These are phyloP conservation scores for Hirtodrosophila duncani DNA, from an alignment of 2,888 invertebrate species.

Conservation along the genomic window DNA sequence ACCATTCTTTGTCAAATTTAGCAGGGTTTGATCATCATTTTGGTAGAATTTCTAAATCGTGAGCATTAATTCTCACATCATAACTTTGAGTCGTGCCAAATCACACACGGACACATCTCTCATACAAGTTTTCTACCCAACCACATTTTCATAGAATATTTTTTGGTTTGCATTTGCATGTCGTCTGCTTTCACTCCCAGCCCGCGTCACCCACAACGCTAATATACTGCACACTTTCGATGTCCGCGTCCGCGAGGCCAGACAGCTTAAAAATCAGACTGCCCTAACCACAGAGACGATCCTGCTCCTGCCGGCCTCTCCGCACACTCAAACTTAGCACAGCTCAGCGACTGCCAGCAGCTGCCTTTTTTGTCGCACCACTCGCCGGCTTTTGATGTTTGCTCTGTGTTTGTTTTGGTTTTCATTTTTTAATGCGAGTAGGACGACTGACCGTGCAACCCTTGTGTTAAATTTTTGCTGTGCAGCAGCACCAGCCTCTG, in stretches of 20 bases:
- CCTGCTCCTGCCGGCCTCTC: neutral
- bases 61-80: too few species aligned
- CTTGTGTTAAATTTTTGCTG: constrained; percentile 32
- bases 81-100: too few species aligned
- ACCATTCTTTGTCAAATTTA: too few species aligned
- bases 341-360: constrained; percentile 35
- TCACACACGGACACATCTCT: too few species aligned
- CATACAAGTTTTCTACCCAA: too few species aligned
- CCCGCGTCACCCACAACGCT: too few species aligned
- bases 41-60: too few species aligned
- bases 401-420: constrained; percentile 67
- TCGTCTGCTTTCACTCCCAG: too few species aligned
- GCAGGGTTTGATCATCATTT: too few species aligned
- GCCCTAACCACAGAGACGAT: constrained; percentile 10
- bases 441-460: constrained; percentile 34
- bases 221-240: constrained; percentile 34
- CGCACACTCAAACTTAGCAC: neutral
- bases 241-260: constrained; percentile 27
- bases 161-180: too few species aligned
- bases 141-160: too few species aligned
- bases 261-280: constrained; percentile 45
- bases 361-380: constrained; percentile 32
- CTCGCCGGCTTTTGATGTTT: constrained; percentile 62
- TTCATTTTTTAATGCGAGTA: constrained; percentile 68
- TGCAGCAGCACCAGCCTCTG: neutral